phyloP scores from a whole-genome alignment of 2,888 invertebrate genomes.

The Sinopyrophorus schimmeli region DNA sequence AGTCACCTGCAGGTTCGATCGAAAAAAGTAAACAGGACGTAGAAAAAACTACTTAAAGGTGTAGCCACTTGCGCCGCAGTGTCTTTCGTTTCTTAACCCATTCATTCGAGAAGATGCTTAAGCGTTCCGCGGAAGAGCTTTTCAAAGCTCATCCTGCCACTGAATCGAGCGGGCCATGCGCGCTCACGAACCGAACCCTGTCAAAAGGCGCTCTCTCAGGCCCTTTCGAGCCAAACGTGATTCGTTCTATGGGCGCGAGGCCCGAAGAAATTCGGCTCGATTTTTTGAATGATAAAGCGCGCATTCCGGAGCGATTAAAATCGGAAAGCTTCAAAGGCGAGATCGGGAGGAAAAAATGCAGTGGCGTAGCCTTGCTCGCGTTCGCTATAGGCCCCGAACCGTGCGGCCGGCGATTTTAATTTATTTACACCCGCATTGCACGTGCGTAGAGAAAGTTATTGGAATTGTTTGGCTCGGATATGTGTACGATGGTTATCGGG shows the following conservation, averaged over 20 bases:
- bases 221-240: constrained; percentile 43
- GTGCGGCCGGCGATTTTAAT: background rate
- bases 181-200: constrained; percentile 46
- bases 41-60: constrained; percentile 32
- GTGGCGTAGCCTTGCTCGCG: constrained; percentile 13
- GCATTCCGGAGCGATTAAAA: constrained; percentile 24
- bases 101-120: constrained; percentile 32
- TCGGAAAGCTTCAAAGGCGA: constrained; percentile 12
- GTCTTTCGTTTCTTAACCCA: constrained; percentile 33
- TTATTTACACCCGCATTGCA: constrained; percentile 20
- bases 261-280: constrained; percentile 21
- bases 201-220: constrained; percentile 36
- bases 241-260: constrained; percentile 34
- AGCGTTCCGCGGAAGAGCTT: constrained; percentile 30
- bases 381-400: constrained; percentile 7
- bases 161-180: constrained; percentile 47
- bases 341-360: constrained; percentile 4
- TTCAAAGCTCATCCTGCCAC: constrained; percentile 47
- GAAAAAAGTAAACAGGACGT: constrained; percentile 18
- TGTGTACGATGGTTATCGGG: constrained; percentile 13
- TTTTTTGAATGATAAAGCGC: constrained; percentile 25
- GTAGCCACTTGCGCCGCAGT: constrained; percentile 35
- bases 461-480: constrained; percentile 1
- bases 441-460: constrained; percentile 24
- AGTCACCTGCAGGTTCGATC: constrained; percentile 19